Evolutionary conservation across 1,140 invertebrate species (phyloP), one percentile per base, ranked within the genome.

Genomic region (Drosophila trapezifrons): DNA sequence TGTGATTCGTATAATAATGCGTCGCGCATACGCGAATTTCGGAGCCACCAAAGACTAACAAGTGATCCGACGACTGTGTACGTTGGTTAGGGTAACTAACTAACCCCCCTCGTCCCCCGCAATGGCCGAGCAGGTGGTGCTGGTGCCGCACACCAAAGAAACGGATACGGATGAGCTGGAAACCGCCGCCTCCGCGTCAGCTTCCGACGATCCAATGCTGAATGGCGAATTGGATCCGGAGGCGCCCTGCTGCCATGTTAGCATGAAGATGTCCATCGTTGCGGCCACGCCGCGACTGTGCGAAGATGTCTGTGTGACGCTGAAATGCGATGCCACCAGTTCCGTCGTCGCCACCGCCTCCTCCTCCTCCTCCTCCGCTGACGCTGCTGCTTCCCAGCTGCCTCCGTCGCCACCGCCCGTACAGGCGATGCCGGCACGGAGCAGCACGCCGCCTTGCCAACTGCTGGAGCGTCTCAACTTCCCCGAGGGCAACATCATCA

Each of bases 1-100:
- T 77, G 75, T 86, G 83, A 86, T 85, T 85, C 86, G 79, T 87
- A 86, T 83, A 87, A 86, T 87, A 87, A 86, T 86, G 83, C 83
- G 83, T 89, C 84, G 83, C 83, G 84, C 83, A 86, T 79, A 83
- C 83, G 85, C 83, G 86, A 79, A 79, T 76, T 87, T 79, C 70
- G 64, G 83, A 78, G 79, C 70, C 79, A 74, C 71, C 76, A 80
- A 84, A 76, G 76, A 84, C 82, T 80, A 84, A 63, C 71, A 62
- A 78, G 72, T 63, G 69, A 83, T 72, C 46, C 57, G 55, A 58
- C 46, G 60, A 63, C 55, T 52, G 54, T 76, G 43, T 49, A 57
- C 49, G 56, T 73, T 58, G 63, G 52, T 47, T 64, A 66, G 49
- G 42, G 10, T 17, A 51, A 22, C 35, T 43, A 65, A 43, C 29